Evolutionary conservation across 1,140 invertebrate genomes (phyloP).

Genomic region (Procambarus clarkii): DNA sequence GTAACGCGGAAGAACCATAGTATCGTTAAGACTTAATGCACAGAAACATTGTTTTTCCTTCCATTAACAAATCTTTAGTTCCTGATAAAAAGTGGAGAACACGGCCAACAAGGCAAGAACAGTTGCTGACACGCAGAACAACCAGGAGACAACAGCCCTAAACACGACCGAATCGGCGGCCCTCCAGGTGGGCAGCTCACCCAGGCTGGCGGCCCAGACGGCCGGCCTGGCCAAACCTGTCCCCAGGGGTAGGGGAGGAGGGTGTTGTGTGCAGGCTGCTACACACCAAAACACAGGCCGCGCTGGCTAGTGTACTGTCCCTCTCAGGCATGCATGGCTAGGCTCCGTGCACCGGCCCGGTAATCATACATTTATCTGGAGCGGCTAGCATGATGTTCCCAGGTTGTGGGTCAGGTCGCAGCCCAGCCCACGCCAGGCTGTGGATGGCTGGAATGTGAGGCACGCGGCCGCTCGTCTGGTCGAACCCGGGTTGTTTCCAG

Average conservation of each 20-base stretch:
- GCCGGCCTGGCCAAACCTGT: neutral
- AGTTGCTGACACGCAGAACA: neutral
- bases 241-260: neutral
- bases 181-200: neutral
- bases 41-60: no score
- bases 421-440: slow-evolving; percentile 27
- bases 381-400: neutral
- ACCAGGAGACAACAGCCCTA: slow-evolving; percentile 11
- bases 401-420: slow-evolving; percentile 31
- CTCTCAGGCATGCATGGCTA: neutral
- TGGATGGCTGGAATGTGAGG: slow-evolving; percentile 39
- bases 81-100: no score
- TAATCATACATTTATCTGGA: neutral
- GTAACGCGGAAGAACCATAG: no score
- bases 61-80: no score
- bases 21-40: no score
- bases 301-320: neutral
- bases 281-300: no score
- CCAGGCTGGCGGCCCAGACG: slow-evolving; percentile 5
- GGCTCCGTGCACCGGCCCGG: neutral
- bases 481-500: slow-evolving; percentile 32
- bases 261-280: neutral
- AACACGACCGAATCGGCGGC: slow-evolving; percentile 19
- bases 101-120: no score
- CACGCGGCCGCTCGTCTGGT: slow-evolving; percentile 33